Percentiles rank a stretch among this genome's conserved stretches.
Evolutionary conservation across 1,140 invertebrate species (phyloP).

Genomic region (Laodelphax striatellus): DNA sequence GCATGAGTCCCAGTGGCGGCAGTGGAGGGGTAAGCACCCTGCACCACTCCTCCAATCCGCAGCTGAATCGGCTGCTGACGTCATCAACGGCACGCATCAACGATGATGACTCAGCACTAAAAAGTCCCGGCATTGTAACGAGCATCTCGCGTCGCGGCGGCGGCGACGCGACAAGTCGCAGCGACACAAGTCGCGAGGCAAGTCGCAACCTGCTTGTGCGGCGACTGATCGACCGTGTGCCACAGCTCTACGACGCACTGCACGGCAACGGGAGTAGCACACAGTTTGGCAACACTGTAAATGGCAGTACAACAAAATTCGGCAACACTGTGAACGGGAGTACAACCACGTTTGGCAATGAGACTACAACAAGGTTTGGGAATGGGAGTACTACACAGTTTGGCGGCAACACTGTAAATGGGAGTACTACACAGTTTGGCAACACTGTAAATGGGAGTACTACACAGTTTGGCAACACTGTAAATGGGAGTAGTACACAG

Average conservation of each 20-base stretch:
- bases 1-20: constrained; percentile 8
- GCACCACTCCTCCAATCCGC: constrained; percentile 63
- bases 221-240: constrained; percentile 55
- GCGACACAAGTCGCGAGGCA: constrained; percentile 30
- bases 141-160: constrained; percentile 69
- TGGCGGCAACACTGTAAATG: no score
- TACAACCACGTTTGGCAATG: no score
- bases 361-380: no score
- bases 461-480: no score
- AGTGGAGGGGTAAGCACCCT: no score
- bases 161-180: constrained; percentile 34
- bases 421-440: no score
- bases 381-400: no score
- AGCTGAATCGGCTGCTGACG: constrained; percentile 40
- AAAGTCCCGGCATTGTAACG: constrained; percentile 71
- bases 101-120: constrained; percentile 57
- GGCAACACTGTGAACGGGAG: no score
- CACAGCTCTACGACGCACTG: constrained; percentile 58
- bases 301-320: no score
- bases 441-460: no score
- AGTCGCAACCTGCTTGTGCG: constrained; percentile 59
- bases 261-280: constrained; percentile 35
- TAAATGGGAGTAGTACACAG: no score
- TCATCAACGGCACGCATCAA: constrained; percentile 30
- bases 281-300: no score